A percentile compares a stretch with the other conserved stretches of the same genome.
These are phyloP conservation scores for Zenarchopterus dispar DNA, from an alignment of 2,797 vertebrate species.

Conservation along the genomic window DNA sequence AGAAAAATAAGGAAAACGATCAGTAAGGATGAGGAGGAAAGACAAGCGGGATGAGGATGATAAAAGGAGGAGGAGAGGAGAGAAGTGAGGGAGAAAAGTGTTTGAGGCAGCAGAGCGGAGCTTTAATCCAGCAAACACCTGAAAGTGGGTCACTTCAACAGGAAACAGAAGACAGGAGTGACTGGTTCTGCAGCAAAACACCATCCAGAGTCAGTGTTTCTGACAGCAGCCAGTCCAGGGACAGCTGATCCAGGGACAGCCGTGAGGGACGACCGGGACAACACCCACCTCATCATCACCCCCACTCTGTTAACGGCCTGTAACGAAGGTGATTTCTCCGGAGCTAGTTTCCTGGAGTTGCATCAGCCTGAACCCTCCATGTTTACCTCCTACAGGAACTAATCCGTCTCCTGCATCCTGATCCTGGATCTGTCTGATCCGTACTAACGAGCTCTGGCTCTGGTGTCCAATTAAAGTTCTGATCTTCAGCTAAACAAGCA, in stretches of 20 bases:
- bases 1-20: background rate
- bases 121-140: background rate
- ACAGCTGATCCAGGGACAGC: too few species aligned
- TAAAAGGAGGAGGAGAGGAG: too few species aligned
- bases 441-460: conserved; percentile 21
- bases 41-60: background rate
- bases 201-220: too few species aligned
- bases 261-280: too few species aligned
- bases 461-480: conserved; percentile 6
- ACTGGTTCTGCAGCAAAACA: background rate
- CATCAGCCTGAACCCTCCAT: background rate
- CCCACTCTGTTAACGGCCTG: too few species aligned
- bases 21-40: background rate
- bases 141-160: background rate
- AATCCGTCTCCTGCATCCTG: background rate
- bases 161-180: background rate
- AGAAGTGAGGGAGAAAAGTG: background rate
- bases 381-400: background rate
- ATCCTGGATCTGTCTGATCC: conserved; percentile 9
- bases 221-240: too few species aligned
- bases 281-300: too few species aligned
- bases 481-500: background rate
- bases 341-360: conserved; percentile 16
- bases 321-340: too few species aligned
- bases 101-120: too few species aligned